A percentile compares a stretch with the other conserved stretches of the same genome.
Evolutionary conservation across 2,888 invertebrate genomes (phyloP).

Genomic region (Trachelus stipa): DNA sequence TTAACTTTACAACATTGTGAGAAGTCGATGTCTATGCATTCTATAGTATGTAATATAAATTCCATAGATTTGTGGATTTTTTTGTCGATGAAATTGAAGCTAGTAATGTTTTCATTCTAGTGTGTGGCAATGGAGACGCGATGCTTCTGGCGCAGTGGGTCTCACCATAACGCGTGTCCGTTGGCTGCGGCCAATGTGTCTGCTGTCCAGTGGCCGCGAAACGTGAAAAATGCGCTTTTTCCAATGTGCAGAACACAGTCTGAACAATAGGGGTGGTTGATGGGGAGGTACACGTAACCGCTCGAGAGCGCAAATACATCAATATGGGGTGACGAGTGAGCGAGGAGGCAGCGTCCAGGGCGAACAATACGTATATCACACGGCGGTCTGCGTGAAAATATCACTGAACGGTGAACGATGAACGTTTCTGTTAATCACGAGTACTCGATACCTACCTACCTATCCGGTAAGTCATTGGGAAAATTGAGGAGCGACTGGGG

Average conservation of each 20-base stretch:
- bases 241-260: slow-evolving; percentile 32
- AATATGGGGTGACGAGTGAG: slow-evolving; percentile 37
- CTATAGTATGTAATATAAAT: not conserved
- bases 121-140: not conserved
- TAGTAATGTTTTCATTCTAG: not conserved
- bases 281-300: slow-evolving; percentile 42
- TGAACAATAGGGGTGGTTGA: slow-evolving; percentile 39
- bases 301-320: slow-evolving; percentile 39
- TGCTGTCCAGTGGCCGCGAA: slow-evolving; percentile 18
- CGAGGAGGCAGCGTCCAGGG: slow-evolving; percentile 41
- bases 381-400: slow-evolving; percentile 52
- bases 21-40: not conserved
- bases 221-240: slow-evolving; percentile 29
- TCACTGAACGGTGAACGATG: not conserved
- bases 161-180: slow-evolving; percentile 26
- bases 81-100: not conserved
- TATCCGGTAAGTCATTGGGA: not conserved
- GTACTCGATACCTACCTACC: not conserved
- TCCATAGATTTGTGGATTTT: not conserved
- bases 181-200: not conserved
- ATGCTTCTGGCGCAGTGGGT: slow-evolving; percentile 19
- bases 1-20: not conserved
- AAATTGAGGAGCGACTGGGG: not conserved
- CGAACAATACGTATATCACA: slow-evolving; percentile 57
- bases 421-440: not conserved